Conservation (phyloP, 2,888 invertebrate genomes). For the Drosophila atripex region DNA sequence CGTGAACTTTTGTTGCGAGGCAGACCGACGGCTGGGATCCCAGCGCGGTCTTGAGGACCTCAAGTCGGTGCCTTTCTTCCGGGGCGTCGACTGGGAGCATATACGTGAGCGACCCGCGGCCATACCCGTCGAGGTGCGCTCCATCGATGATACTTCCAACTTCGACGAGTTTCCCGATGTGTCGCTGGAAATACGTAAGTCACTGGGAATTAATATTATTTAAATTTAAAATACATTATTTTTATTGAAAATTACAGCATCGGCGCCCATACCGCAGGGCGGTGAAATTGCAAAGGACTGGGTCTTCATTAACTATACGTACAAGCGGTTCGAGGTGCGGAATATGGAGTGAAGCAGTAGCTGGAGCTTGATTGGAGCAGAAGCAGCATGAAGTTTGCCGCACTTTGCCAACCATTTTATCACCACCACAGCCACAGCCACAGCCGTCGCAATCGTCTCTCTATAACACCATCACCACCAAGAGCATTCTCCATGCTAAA, state of each 20-base stretch:
- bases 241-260: conserved; percentile 86
- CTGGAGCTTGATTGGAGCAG: conserved; percentile 23
- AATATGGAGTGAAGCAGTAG: conserved; percentile 79
- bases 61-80: conserved; percentile 96
- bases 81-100: conserved; percentile 99
- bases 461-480: conserved; percentile 61
- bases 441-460: conserved; percentile 50
- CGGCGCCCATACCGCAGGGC: conserved; percentile 94
- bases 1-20: conserved; percentile 97
- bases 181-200: conserved; percentile 98
- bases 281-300: conserved; percentile 98
- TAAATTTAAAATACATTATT: not conserved
- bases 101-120: conserved; percentile 99
- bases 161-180: conserved; percentile 99
- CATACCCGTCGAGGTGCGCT: conserved; percentile 98
- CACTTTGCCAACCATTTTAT: conserved; percentile 69
- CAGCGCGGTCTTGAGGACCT: conserved; percentile 97
- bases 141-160: conserved; percentile 99
- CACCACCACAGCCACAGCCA: conserved; percentile 33
- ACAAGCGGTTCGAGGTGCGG: conserved; percentile 97
- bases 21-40: conserved; percentile 95
- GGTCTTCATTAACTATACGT: conserved; percentile 99
- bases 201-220: not conserved
- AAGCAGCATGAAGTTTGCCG: conserved; percentile 60
- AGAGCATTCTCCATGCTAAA: conserved; percentile 64